These are phyloP conservation scores for Pao palembangensis DNA, from an alignment of 2,113 vertebrate species.

Conservation along the genomic window DNA sequence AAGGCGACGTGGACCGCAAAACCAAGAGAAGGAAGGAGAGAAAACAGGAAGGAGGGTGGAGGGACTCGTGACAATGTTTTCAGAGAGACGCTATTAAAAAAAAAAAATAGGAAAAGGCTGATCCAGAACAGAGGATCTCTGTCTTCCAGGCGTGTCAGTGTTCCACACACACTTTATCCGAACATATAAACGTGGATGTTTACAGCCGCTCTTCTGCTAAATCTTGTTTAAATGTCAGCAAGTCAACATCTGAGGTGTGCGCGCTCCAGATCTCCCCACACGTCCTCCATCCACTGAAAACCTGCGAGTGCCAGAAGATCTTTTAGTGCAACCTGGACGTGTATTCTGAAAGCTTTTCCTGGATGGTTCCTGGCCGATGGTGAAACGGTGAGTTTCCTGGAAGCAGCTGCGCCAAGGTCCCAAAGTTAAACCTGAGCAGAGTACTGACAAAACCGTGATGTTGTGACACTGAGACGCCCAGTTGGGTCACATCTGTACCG, in stretches of 20 bases:
- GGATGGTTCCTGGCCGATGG: conserved; percentile 57
- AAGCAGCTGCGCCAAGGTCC: neutral
- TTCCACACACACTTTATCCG: neutral
- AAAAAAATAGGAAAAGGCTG: conserved; percentile 6
- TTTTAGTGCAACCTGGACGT: neutral
- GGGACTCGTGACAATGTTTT: conserved; percentile 58
- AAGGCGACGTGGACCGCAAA: conserved; percentile 24
- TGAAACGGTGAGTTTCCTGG: conserved; percentile 59
- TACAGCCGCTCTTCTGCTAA: neutral
- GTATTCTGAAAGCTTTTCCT: conserved; percentile 9
- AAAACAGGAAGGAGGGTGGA: conserved; percentile 20
- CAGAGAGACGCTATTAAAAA: conserved; percentile 41
- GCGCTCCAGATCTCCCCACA: neutral
- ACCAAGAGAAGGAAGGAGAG: conserved; percentile 18
- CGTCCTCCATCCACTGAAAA: neutral
- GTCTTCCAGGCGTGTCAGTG: conserved; percentile 17
- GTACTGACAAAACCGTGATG: neutral
- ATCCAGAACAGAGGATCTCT: neutral
- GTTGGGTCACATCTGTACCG: too few relatives aligned
- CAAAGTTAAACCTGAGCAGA: neutral
- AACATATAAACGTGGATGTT: neutral
- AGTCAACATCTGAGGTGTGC: conserved; percentile 10
- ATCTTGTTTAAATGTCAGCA: neutral
- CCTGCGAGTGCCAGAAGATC: neutral
- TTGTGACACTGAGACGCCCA: too few relatives aligned